Evolutionary conservation across 2,797 vertebrate species (phyloP).

Genomic region (Microctenopoma steveboyesi): DNA sequence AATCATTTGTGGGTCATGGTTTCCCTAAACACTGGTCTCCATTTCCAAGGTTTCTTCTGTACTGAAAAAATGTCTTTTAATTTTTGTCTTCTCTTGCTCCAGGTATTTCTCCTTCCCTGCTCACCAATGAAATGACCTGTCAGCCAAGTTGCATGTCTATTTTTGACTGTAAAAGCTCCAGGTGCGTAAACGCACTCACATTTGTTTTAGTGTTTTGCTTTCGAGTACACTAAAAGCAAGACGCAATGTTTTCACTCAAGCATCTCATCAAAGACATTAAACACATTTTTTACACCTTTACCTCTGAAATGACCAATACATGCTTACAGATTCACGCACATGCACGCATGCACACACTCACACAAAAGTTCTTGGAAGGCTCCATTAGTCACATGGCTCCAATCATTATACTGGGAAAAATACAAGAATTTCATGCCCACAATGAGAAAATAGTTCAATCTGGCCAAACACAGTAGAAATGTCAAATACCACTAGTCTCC

Average conservation of each 20-base stretch:
- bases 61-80: not conserved
- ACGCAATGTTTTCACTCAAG: slow-evolving; percentile 1
- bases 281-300: not conserved
- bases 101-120: not conserved
- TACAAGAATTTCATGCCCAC: too few relatives aligned
- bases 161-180: not conserved
- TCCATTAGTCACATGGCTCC: too few relatives aligned
- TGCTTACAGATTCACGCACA: too few relatives aligned
- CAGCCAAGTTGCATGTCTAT: not conserved
- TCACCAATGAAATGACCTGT: not conserved
- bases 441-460: too few relatives aligned
- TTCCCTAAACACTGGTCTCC: too few relatives aligned
- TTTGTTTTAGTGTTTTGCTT: not conserved
- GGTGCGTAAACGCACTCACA: not conserved
- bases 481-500: too few relatives aligned
- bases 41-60: not conserved
- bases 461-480: too few relatives aligned
- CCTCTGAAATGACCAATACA: too few relatives aligned
- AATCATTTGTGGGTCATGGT: too few relatives aligned
- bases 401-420: too few relatives aligned
- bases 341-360: too few relatives aligned
- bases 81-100: not conserved
- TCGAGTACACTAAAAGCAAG: not conserved
- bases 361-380: too few relatives aligned
- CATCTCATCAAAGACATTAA: not conserved